phyloP scores from a whole-genome alignment of 2,888 invertebrate genomes.

The Platycheirus albimanus region DNA sequence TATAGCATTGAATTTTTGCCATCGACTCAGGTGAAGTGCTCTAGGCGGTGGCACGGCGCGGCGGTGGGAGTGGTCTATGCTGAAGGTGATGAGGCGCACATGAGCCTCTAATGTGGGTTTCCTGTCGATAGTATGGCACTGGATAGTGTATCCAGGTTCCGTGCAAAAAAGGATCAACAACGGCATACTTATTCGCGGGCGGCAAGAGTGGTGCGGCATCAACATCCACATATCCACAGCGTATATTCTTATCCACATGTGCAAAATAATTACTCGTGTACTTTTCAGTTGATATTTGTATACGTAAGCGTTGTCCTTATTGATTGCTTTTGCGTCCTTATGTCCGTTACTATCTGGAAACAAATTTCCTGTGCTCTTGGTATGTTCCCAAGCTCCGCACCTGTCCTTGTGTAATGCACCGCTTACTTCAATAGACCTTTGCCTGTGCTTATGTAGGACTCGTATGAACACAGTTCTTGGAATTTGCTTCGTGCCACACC shows the following conservation, averaged over 20 bases:
- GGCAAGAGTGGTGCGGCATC: background rate
- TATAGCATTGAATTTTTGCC: constrained; percentile 31
- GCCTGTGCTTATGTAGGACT: constrained; percentile 16
- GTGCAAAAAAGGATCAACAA: constrained; percentile 59
- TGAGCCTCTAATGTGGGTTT: constrained; percentile 50
- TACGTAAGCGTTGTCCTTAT: constrained; percentile 61
- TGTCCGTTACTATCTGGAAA: constrained; percentile 49
- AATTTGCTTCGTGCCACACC: constrained; percentile 19
- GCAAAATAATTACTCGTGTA: constrained; percentile 60
- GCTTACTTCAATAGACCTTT: constrained; percentile 1
- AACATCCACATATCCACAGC: no score
- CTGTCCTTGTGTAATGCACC: background rate
- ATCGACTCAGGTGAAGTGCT: constrained; percentile 8
- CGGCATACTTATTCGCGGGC: constrained; percentile 7
- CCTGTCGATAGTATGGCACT: constrained; percentile 28
- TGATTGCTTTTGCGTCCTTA: constrained; percentile 55
- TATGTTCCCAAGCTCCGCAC: background rate
- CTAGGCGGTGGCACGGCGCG: background rate
- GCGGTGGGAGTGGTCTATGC: constrained; percentile 36
- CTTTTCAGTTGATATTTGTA: constrained; percentile 57
- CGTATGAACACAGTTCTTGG: constrained; percentile 23
- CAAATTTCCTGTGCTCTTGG: constrained; percentile 51
- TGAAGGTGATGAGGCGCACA: constrained; percentile 66
- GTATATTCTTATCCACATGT: constrained; percentile 24
- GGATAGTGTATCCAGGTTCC: constrained; percentile 8